Base-by-base conservation (phyloP, 1,140 invertebrate genomes). In the Wasmannia auropunctata region DNA sequence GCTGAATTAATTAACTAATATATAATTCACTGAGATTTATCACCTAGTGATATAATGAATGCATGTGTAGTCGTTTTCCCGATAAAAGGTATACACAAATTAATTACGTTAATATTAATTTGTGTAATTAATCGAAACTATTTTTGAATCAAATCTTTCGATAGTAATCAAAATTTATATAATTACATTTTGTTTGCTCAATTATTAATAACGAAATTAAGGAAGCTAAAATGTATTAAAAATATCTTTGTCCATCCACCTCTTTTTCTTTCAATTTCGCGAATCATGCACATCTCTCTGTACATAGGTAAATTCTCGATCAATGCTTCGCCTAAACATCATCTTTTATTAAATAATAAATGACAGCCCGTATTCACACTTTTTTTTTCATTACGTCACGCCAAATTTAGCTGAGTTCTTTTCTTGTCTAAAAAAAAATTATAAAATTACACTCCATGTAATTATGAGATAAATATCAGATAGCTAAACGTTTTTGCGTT, bases 11-110 rank as follows among this genome's bases (percentile, higher is more conserved):
- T 81, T 81, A 58, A 58, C 40, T 81, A 70, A 56, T 11, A 58
- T 11, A 58, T 81, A 81, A 81, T 56, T 81, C 79, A 54, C 11
- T 56, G 34, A 81, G 49, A 81, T 70, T 70, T 72, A 51, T 81
- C 72, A 31, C 10, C 31, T 25, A 16, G n/a, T 70, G 8, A 43
- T 58, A 69, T 10, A 46, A 65, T 81, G 3, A 5, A 70, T 54
- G 28, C 69, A 72, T 81, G 25, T 70, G 72, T 81, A 37, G 19
- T 58, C 19, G 16, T 37, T 43, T 81, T 31, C 22, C 19, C 34
- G 14, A 69, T 11, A 6, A 54, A 54, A 70, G 19, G 11, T 40
- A 40, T 43, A 54, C 4, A 46, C 37, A 72, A 72, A 81, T 81
- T 58, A 81, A 81, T 81, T 56, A 25, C 8, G 25, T 14, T 54